Evolutionary conservation across 1,140 invertebrate genomes (phyloP), one percentile per base, ranked within the genome.

Genomic region (Lethrus apterus): DNA sequence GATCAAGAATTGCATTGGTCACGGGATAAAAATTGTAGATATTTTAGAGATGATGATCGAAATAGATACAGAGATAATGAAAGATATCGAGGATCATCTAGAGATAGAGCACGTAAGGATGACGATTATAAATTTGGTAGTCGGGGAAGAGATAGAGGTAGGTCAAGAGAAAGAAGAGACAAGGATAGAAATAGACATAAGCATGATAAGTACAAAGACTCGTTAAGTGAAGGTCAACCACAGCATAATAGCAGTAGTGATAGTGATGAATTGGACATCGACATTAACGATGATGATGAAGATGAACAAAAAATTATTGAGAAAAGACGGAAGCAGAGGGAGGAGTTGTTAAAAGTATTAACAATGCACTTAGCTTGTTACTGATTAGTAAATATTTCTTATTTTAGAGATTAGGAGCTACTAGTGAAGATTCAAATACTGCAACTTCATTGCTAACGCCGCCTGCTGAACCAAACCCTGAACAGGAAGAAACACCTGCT

Each of bases 261-360:
- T 63, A 74, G 79, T 51, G 69, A 75, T 13, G 76, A 79, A 59
- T 76, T 83, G 45, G 81, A 88, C 47, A 80, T 90, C 35, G 85
- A 89, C 50, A 80, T 86, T 46, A 70, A 79, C 17, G 86, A 90
- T 32, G 92, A 96, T 49, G 93, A 95, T 51, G 92, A 95, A 67
- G 89, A 94, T 65, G 93, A 95, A 64, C 89, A 96, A 67, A 80
- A 83, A 48, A 91, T 96, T 58, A 97, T 97, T 67, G 88, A 95
- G 64, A 79, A 80, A 60, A 74, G 90, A 55, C 77, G 93, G 50
- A 89, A 89, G 66, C 83, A 93, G 64, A 74, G 93, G 32, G 90
- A 95, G 70, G 88, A 89, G 63, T 70, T 98, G 2, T 63, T 95
- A 23, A 87, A 88, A 73, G 86, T 88, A 72, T 26, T 26, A 26